Base-by-base conservation (phyloP, 2,888 invertebrate species). In the Napeogenes sylphis region DNA sequence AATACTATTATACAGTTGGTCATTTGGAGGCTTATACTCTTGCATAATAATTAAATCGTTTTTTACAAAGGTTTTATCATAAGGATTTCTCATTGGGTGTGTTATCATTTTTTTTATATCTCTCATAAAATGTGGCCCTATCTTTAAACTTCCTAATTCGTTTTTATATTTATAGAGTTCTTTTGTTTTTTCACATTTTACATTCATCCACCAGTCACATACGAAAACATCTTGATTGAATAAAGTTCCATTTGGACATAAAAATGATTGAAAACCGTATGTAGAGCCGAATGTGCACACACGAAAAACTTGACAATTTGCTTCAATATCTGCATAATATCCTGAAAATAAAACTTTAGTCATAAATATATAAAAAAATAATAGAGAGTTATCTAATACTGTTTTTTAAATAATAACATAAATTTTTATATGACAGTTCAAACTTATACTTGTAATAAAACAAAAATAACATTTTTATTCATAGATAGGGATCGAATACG, bases 131-230 rank as follows among this genome's bases (percentile, higher is more conserved):
- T 92, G 91, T 38, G 91, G 89, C 13, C 92, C 92, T 56, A 91
- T 71, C 73, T 87, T 85, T 30, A 92, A 78, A 63, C 86, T 89
- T 60, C 78, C 89, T 35, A 88, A 87, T 67, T 90, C 83, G 54
- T 90, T 90, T 64, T 85, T 85, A 35, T 75, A 79, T 65, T 83
- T 88, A 67, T 87, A 85, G 4, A 79, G 71, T 63, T 85, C 80
- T 63, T 83, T 80, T 3, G 92, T 87, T 38, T 85, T 77, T 45
- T 87, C 82, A 70, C 94, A 94, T 68, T 93, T 90, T 0, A 94
- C 93, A 71, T 93, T 92, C 84, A 91, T 92, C 94, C 94, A 94
- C 94, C 94, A 94, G 72, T 93, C 93, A 71, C 94, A 94, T 2
- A 93, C 93, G 63, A 93, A 87, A 3, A 93, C 88, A 57, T 92